Evolutionary conservation across 2,113 vertebrate species (phyloP).

Genomic region (Peromyscus leucopus): DNA sequence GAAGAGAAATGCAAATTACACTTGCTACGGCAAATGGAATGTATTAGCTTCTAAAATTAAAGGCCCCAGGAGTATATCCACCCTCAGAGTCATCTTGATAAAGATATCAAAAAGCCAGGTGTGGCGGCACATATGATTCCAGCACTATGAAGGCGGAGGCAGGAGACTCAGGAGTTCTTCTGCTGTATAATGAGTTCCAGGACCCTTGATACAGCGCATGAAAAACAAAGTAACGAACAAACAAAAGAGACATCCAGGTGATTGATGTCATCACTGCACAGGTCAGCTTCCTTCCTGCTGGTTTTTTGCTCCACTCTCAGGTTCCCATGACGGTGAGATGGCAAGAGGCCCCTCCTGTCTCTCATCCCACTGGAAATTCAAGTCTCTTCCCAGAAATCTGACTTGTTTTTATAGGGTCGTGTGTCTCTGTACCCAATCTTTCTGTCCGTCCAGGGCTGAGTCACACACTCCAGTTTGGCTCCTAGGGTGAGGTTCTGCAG

Average conservation of each 20-base stretch:
- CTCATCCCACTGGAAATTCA: neutral
- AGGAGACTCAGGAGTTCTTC: too few relatives aligned
- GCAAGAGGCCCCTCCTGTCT: neutral
- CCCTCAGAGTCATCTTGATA: neutral
- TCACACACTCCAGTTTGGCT: neutral
- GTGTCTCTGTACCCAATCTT: neutral
- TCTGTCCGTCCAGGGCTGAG: neutral
- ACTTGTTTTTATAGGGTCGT: neutral
- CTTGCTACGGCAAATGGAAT: neutral
- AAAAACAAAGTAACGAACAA: neutral
- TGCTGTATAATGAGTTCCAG: neutral
- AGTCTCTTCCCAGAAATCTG: neutral
- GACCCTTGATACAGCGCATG: too few relatives aligned
- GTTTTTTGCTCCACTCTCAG: neutral
- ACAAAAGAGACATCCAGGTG: neutral
- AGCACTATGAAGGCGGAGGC: neutral
- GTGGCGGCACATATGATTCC: neutral
- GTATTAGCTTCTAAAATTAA: neutral
- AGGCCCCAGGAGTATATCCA: neutral
- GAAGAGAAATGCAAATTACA: neutral
- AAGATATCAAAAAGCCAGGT: neutral
- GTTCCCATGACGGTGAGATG: neutral
- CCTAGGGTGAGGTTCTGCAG: neutral
- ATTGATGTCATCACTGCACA: neutral
- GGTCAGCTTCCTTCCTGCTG: rapidly evolving